Evolutionary conservation across 2,113 vertebrate genomes (phyloP).

Genomic region (Ornithorhynchus anatinus): DNA sequence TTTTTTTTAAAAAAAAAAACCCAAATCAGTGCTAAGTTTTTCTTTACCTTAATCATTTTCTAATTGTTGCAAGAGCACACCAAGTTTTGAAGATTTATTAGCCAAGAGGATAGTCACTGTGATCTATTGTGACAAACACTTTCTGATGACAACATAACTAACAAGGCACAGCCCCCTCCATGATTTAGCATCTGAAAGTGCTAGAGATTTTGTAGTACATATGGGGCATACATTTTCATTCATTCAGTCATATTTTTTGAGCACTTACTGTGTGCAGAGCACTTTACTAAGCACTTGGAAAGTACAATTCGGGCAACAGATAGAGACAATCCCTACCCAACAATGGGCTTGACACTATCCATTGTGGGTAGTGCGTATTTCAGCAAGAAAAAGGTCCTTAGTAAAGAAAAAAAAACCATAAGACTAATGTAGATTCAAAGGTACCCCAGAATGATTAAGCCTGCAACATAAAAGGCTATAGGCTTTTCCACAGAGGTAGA

Average conservation of each 20-base stretch:
- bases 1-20: conserved; percentile 14
- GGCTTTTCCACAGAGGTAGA: background rate
- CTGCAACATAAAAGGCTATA: background rate
- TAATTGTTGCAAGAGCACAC: conserved; percentile 30
- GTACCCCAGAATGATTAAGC: background rate
- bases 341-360: background rate
- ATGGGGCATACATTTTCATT: too few relatives aligned
- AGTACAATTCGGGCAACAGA: too few relatives aligned
- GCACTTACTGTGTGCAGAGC: too few relatives aligned
- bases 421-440: conserved; percentile 11
- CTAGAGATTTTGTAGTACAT: too few relatives aligned
- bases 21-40: background rate
- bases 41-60: background rate
- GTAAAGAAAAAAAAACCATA: background rate
- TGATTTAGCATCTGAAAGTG: too few relatives aligned
- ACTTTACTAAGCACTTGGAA: too few relatives aligned
- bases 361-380: background rate
- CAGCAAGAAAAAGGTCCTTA: background rate
- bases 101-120: background rate
- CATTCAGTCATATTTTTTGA: too few relatives aligned
- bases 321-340: too few relatives aligned
- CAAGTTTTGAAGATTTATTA: background rate
- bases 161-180: too few relatives aligned
- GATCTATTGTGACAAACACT: background rate
- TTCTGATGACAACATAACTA: too few relatives aligned